Evolutionary conservation across 1,140 invertebrate genomes (phyloP), one percentile per base, ranked within the genome.

Genomic region (Riptortus pedestris): DNA sequence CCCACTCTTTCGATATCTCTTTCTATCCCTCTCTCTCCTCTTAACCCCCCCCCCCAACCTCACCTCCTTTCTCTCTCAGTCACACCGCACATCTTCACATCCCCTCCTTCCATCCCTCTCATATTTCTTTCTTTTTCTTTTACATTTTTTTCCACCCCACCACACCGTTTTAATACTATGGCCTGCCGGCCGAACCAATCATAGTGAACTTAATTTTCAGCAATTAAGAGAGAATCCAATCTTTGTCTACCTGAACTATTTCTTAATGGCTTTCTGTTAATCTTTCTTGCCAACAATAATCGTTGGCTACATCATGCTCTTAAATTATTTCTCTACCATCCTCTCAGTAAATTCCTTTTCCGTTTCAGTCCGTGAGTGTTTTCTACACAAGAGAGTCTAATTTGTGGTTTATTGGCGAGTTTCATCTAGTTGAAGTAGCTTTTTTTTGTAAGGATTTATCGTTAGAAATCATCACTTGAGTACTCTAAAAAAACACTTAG

Each of bases 61-160:
- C 47, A 63, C 60, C 27, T 48, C 60, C 48, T 63, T 51, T 20
- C 47, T 62, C 55, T 29, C 26, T 60, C 26, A n/a, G n/a, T 24
- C 27, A 14, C 59, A n/a, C 28, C 59, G n/a, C 57, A 61, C 16
- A 38, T 16, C 59, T 31, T 38, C 11, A 9, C 18, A 51, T 61
- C 29, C 24, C 27, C 14, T 38, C 29, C 7, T 9, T 51, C 48
- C 9, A 7, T 51, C 22, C 22, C 18, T 29, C 24, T 31, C 28
- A 31, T 38, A 18, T 18, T 59, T 38, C 28, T 59, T 29, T 59
- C 24, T 26, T 24, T 59, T 29, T 33, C 57, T 38, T 33, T 59
- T 29, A 38, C 28, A 22, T 38, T 55, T 51, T 52, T 31, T 26
- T 51, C 24, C 27, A n/a, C 28, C 20, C 24, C 16, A 29, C 24